A percentile compares a stretch with the other conserved stretches of the same genome.
Evolutionary conservation across 2,797 vertebrate genomes (phyloP).

Genomic region (Danionella dracula): DNA sequence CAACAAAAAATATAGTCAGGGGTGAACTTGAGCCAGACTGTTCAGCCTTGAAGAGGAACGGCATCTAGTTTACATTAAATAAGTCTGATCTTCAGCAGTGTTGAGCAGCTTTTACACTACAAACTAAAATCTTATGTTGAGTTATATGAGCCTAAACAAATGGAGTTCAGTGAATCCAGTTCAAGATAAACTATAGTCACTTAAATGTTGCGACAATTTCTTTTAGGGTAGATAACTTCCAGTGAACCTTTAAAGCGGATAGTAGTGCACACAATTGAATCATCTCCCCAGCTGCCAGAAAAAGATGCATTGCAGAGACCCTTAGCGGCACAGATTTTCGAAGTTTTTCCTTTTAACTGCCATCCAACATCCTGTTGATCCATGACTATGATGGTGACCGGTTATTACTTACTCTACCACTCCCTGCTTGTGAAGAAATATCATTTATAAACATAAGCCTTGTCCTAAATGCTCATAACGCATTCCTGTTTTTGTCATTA

Average conservation of each 20-base stretch:
- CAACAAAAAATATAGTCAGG: slow-evolving; percentile 23
- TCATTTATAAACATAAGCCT: slow-evolving; percentile 36
- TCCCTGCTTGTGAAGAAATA: slow-evolving; percentile 38
- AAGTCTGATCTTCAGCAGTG: not conserved
- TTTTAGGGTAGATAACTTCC: not conserved
- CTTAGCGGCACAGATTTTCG: not conserved
- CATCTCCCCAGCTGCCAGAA: not conserved
- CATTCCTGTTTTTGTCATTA: slow-evolving; percentile 48
- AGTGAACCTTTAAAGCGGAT: not conserved
- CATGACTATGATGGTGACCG: slow-evolving; percentile 34
- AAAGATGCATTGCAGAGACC: slow-evolving; percentile 3
- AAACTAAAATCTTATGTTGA: slow-evolving; percentile 1
- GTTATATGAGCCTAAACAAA: not conserved
- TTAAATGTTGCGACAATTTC: slow-evolving; percentile 13
- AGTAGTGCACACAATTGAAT: not conserved
- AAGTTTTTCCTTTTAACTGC: slow-evolving; percentile 5
- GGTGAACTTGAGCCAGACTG: slow-evolving; percentile 17
- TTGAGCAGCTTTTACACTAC: not conserved
- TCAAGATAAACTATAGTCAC: slow-evolving; percentile 25
- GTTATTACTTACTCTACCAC: slow-evolving; percentile 45
- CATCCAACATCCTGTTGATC: slow-evolving; percentile 33
- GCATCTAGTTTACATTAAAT: slow-evolving; percentile 3
- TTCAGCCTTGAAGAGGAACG: slow-evolving; percentile 10
- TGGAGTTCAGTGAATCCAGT: not conserved
- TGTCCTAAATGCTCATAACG: slow-evolving; percentile 27